phyloP scores from a whole-genome alignment of 2,113 vertebrate species.

The Fregetta grallaria region DNA sequence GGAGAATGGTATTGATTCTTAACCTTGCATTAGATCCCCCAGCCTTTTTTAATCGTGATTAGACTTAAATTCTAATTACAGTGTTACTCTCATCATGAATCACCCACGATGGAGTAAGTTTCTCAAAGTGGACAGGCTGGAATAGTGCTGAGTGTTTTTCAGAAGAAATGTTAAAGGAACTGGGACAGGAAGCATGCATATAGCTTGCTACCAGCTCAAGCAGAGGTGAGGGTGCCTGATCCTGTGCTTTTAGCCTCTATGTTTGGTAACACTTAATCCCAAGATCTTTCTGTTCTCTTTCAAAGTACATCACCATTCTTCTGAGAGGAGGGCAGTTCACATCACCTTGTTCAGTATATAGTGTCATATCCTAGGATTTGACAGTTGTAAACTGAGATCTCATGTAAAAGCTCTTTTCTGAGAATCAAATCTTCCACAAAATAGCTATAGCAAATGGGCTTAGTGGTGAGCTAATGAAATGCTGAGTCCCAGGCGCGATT shows the following conservation, averaged over 20 bases:
- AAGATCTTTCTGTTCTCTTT: background rate
- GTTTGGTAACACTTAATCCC: background rate
- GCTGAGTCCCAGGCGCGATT: rapidly evolving
- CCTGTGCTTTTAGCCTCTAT: background rate
- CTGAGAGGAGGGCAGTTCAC: background rate
- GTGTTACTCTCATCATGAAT: background rate
- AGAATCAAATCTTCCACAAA: background rate
- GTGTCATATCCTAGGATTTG: background rate
- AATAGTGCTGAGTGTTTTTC: background rate
- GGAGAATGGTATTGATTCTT: background rate
- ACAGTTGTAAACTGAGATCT: background rate
- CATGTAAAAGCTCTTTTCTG: background rate
- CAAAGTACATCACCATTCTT: background rate
- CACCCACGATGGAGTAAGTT: background rate
- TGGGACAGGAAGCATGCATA: background rate
- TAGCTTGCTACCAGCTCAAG: background rate
- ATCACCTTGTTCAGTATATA: background rate
- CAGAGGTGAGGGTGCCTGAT: background rate
- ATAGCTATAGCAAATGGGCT: background rate
- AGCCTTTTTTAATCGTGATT: background rate
- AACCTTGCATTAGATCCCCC: background rate
- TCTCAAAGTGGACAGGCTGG: background rate
- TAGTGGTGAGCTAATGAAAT: background rate
- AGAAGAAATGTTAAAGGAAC: background rate
- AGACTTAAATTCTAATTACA: background rate